Percentiles rank a stretch among this genome's conserved stretches.
These are phyloP conservation scores for Oscheius onirici DNA, from an alignment of 2,888 invertebrate genomes.

Conservation along the genomic window DNA sequence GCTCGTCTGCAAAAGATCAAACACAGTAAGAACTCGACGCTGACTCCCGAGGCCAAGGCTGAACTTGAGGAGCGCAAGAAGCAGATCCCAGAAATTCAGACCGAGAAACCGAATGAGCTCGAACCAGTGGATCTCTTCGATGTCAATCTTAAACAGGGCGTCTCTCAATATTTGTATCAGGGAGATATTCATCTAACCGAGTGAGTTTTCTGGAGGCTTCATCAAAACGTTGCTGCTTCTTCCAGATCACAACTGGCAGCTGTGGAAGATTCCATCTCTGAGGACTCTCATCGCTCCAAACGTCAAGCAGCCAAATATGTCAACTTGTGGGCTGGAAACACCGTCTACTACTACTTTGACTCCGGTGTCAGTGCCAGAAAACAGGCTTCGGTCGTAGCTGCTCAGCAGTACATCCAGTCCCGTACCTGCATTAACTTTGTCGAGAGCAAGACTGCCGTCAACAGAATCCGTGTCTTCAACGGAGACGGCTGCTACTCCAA, in stretches of 20 bases:
- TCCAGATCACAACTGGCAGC: background rate
- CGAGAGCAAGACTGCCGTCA: constrained; percentile 32
- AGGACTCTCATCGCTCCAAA: constrained; percentile 31
- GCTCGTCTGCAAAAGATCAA: background rate
- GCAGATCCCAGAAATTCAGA: background rate
- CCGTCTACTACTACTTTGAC: constrained; percentile 46
- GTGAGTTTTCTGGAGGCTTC: constrained; percentile 5
- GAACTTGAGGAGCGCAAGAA: background rate
- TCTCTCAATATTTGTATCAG: constrained; percentile 31
- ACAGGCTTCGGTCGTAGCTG: constrained; percentile 30
- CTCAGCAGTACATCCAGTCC: constrained; percentile 30
- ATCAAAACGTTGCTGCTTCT: background rate
- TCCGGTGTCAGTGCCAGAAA: constrained; percentile 28
- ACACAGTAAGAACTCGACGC: background rate
- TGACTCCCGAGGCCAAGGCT: constrained; percentile 1
- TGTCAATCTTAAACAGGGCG: constrained; percentile 29
- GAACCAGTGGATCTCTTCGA: constrained; percentile 24
- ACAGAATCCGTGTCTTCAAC: constrained; percentile 44
- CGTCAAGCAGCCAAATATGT: constrained; percentile 39
- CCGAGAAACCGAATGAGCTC: constrained; percentile 1
- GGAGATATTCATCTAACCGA: constrained; percentile 37
- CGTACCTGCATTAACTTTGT: constrained; percentile 43
- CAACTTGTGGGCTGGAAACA: constrained; percentile 39
- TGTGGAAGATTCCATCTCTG: background rate
- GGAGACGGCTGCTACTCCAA: constrained; percentile 48